Evolutionary conservation across 1,140 invertebrate species (phyloP).

Genomic region (Frieseomelitta varia): DNA sequence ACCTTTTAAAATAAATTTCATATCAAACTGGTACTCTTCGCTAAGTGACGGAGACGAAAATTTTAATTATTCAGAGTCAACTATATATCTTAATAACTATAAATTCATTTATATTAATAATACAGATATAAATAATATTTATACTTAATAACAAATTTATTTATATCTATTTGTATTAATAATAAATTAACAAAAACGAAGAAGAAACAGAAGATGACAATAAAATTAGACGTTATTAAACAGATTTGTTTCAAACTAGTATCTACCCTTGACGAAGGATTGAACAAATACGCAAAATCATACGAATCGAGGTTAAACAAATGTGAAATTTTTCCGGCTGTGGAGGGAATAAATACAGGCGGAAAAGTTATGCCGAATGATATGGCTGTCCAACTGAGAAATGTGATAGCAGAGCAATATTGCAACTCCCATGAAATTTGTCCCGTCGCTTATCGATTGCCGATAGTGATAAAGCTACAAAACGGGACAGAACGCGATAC

Average conservation of each 20-base stretch:
- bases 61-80: neutral
- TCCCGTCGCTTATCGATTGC: conserved; percentile 51
- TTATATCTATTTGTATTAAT: too few relatives aligned
- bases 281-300: neutral
- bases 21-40: too few relatives aligned
- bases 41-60: neutral
- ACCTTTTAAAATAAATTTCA: too few relatives aligned
- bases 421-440: conserved; percentile 46
- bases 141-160: too few relatives aligned
- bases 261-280: neutral
- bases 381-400: conserved; percentile 43
- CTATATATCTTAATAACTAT: too few relatives aligned
- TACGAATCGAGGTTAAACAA: neutral
- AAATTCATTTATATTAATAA: too few relatives aligned
- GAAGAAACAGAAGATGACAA: neutral
- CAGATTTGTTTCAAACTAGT: neutral
- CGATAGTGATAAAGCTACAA: conserved; percentile 48
- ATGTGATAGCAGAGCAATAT: conserved; percentile 47
- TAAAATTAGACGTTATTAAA: too few relatives aligned
- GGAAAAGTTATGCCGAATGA: conserved; percentile 42
- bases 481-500: neutral
- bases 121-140: too few relatives aligned
- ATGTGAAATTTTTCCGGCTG: neutral
- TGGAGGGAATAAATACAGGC: conserved; percentile 24
- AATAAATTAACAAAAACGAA: neutral